These are phyloP conservation scores for Harpagoxenus sublaevis DNA, from an alignment of 2,888 invertebrate species.

Conservation along the genomic window DNA sequence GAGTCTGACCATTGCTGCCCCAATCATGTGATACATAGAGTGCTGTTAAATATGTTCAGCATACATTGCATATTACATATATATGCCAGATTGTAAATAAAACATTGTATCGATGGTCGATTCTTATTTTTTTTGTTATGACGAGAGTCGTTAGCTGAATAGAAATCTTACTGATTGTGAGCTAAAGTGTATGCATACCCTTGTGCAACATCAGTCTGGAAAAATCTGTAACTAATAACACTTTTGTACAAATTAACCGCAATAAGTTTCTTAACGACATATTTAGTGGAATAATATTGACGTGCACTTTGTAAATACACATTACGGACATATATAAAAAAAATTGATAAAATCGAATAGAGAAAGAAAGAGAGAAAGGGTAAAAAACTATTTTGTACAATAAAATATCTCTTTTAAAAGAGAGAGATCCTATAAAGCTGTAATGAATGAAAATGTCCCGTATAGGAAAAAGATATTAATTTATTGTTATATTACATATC, in stretches of 20 bases:
- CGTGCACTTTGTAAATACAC: slow-evolving; percentile 22
- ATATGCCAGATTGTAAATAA: slow-evolving; percentile 79
- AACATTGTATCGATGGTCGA: slow-evolving; percentile 72
- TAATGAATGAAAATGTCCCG: neutral
- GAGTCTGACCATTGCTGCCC: slow-evolving; percentile 56
- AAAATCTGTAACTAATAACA: neutral
- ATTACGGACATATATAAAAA: neutral
- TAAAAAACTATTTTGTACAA: slow-evolving; percentile 9
- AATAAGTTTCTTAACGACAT: slow-evolving; percentile 6
- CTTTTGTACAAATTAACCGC: slow-evolving; percentile 14
- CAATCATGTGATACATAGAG: slow-evolving; percentile 71
- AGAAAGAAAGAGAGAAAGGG: neutral
- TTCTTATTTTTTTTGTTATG: slow-evolving; percentile 71
- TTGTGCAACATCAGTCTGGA: neutral
- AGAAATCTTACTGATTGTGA: neutral
- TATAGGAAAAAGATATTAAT: neutral
- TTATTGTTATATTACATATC: neutral
- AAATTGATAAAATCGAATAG: neutral
- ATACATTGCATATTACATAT: slow-evolving; percentile 7
- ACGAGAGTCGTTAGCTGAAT: slow-evolving; percentile 20
- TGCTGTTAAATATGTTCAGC: slow-evolving; percentile 69
- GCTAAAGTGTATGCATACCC: neutral
- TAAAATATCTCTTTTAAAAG: neutral
- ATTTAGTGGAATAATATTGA: neutral
- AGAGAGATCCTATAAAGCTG: neutral